Percentiles rank a stretch among this genome's conserved stretches.
Evolutionary conservation across 2,888 invertebrate species (phyloP).

Genomic region (Lampropteryx suffumata): DNA sequence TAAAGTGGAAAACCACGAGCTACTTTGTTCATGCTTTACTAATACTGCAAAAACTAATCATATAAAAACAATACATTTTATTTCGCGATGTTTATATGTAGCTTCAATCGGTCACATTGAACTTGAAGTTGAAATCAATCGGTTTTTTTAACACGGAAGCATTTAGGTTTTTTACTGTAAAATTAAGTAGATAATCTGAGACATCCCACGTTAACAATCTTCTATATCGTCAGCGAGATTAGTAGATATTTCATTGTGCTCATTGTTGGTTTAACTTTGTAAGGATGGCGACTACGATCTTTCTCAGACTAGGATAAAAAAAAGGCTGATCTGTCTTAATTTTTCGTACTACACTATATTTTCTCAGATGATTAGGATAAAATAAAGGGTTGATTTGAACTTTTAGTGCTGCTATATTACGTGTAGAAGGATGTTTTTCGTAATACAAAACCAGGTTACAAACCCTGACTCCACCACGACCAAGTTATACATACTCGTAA

Average conservation of each 20-base stretch:
- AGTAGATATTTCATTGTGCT: slow-evolving; percentile 7
- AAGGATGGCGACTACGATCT: not conserved
- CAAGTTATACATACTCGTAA: no score
- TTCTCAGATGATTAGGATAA: no score
- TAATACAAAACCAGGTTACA: no score
- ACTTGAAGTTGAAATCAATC: slow-evolving; percentile 49
- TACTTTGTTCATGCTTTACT: slow-evolving; percentile 21
- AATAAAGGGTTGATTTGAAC: no score
- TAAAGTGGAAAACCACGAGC: not conserved
- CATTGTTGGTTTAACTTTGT: slow-evolving; percentile 19
- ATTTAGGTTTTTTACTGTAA: slow-evolving; percentile 37
- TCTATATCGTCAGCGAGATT: slow-evolving; percentile 20
- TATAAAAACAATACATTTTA: slow-evolving; percentile 18
- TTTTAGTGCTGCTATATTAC: not conserved
- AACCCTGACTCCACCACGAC: no score
- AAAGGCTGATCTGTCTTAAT: not conserved
- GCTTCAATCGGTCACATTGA: slow-evolving; percentile 34
- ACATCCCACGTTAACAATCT: slow-evolving; percentile 25
- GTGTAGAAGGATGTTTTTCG: no score
- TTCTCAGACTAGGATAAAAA: not conserved
- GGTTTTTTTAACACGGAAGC: slow-evolving; percentile 46
- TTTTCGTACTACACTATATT: no score
- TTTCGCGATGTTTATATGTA: no score
- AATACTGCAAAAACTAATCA: slow-evolving; percentile 19
- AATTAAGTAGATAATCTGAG: slow-evolving; percentile 26